These are phyloP conservation scores for Diabrotica undecimpunctata DNA, from an alignment of 1,140 invertebrate genomes.

Conservation along the genomic window DNA sequence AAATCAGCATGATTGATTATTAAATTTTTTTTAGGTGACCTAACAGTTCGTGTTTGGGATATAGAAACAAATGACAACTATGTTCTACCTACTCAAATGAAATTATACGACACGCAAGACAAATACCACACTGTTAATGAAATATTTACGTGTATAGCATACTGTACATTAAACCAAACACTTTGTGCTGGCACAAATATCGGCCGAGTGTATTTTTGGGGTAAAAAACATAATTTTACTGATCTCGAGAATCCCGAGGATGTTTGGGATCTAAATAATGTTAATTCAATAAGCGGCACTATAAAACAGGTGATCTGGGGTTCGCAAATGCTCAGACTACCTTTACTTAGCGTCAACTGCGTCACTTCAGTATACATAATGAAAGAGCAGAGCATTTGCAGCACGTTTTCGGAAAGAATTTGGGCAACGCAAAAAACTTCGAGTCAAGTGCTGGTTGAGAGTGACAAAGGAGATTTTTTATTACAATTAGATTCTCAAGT, in stretches of 20 bases:
- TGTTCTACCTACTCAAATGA: slow-evolving; percentile 58
- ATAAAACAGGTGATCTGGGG: slow-evolving; percentile 75
- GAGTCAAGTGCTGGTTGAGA: slow-evolving; percentile 59
- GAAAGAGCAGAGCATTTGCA: slow-evolving; percentile 76
- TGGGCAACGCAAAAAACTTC: slow-evolving; percentile 68
- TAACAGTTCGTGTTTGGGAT: slow-evolving; percentile 89
- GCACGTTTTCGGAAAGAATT: slow-evolving; percentile 67
- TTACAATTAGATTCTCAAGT: slow-evolving; percentile 49
- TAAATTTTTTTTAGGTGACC: slow-evolving; percentile 54
- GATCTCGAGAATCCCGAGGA: slow-evolving; percentile 54
- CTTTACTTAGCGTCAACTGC: slow-evolving; percentile 79
- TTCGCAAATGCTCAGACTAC: slow-evolving; percentile 60
- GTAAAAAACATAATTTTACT: slow-evolving; percentile 49
- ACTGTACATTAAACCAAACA: slow-evolving; percentile 60
- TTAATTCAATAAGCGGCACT: slow-evolving; percentile 63
- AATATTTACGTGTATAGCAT: slow-evolving; percentile 70
- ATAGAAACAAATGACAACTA: slow-evolving; percentile 90
- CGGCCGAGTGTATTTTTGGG: slow-evolving; percentile 88
- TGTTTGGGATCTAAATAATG: slow-evolving; percentile 64
- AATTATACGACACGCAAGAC: slow-evolving; percentile 38
- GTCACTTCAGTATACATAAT: slow-evolving; percentile 82
- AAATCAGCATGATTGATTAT: too few relatives aligned
- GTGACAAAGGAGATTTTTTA: slow-evolving; percentile 39
- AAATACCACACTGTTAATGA: slow-evolving; percentile 52
- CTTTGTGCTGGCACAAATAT: slow-evolving; percentile 88